Evolutionary conservation across 2,888 invertebrate species (phyloP), one percentile per base, ranked within the genome.

Genomic region (Ditula angustiorana): DNA sequence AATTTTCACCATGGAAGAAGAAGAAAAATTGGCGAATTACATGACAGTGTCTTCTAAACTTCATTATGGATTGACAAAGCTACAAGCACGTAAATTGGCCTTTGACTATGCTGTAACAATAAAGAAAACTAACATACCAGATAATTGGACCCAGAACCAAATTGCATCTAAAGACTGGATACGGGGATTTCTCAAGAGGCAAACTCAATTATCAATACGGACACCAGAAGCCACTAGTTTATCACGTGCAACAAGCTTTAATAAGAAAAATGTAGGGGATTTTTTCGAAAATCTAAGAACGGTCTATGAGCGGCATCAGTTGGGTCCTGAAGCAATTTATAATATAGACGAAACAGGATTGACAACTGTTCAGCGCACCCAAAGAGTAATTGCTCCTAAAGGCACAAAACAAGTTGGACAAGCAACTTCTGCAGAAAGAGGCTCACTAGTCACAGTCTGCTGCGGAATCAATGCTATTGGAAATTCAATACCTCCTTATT

Each of bases 311-410:
- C 69, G 72, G 7, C 49, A 73, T 62, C 60, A 52, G 0, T 76
- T 72, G 52, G 73, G 70, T 2, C 72, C 72, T 7, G 69, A 71
- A 58, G 63, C 70, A 62, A 75, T 73, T 35, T 73, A 74, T 44
- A 72, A 74, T 68, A 67, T 69, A 46, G 74, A 74, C 23, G 71
- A 75, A 67, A 74, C 72, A 35, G 68, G 68, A 53, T 50, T 66
- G n/a, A n/a, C 61, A 1, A 65, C 69, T 35, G 66, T 69, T 35
- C 61, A 67, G 41, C 61, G 52, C 19, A 59, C 61, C 21, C 64
- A 57, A 28, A 68, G 49, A 68, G 66, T 69, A 13, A 33, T 69
- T n/a, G 68, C 68, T 63, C 26, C 35, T 13, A 68, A 61, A 57
- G 59, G 60, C 16, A 35, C 63, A 5, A 67, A 66, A 58, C 69